Evolutionary conservation across 2,113 vertebrate species (phyloP).

Genomic region (Helogale parvula): DNA sequence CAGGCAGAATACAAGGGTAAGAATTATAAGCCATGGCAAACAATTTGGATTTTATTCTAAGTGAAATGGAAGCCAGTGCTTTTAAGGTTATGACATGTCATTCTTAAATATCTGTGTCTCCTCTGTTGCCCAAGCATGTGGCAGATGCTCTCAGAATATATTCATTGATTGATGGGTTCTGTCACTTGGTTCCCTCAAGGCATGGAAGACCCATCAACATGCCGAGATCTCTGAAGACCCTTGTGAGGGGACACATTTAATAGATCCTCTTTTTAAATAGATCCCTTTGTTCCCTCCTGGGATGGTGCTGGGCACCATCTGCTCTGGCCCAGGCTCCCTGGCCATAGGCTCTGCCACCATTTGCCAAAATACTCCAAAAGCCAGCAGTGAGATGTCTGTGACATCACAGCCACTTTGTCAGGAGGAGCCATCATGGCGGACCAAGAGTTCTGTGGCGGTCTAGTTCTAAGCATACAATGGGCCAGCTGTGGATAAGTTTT

Average conservation of each 20-base stretch:
- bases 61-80: conserved; percentile 27
- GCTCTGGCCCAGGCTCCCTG: conserved; percentile 32
- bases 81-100: background rate
- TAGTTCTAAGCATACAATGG: background rate
- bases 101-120: conserved; percentile 26
- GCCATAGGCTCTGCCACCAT: background rate
- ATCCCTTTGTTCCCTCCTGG: conserved; percentile 44
- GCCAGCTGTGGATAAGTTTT: conserved; percentile 5
- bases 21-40: conserved; percentile 23
- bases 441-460: background rate
- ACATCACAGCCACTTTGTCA: conserved; percentile 34
- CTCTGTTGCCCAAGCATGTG: conserved; percentile 13
- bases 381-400: conserved; percentile 29
- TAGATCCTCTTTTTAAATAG: conserved; percentile 5
- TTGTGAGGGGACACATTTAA: background rate
- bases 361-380: conserved; percentile 36
- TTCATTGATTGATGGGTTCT: conserved; percentile 42
- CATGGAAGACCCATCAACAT: background rate
- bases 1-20: background rate
- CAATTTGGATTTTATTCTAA: conserved; percentile 49
- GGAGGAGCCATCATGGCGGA: background rate
- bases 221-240: background rate
- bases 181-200: conserved; percentile 40
- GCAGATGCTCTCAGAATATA: conserved; percentile 35
- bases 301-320: conserved; percentile 30